Conservation (phyloP, 2,797 vertebrate species). For the Gobionotothen gibberifrons region DNA sequence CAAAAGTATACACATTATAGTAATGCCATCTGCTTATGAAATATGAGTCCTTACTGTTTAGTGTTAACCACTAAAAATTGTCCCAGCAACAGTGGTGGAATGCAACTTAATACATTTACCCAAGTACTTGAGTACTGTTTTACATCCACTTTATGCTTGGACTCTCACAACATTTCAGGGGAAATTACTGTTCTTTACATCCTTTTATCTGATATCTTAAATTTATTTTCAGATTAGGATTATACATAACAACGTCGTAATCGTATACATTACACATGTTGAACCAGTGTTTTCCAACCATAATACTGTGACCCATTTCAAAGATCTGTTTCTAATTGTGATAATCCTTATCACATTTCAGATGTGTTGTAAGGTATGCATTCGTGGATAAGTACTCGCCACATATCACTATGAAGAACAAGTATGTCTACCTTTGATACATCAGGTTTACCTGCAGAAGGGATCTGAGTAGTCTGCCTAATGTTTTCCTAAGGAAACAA, state of each 20-base stretch:
- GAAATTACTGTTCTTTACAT: background rate
- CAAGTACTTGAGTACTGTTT: background rate
- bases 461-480: background rate
- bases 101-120: background rate
- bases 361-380: background rate
- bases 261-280: background rate
- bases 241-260: background rate
- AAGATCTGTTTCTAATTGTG: background rate
- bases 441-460: background rate
- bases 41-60: background rate
- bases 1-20: background rate
- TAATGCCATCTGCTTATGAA: background rate
- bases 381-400: no score
- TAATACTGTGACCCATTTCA: background rate
- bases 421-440: no score
- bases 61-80: background rate
- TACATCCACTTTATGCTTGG: no score
- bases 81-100: background rate
- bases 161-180: background rate
- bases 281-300: background rate
- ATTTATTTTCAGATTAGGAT: background rate
- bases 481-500: constrained; percentile 1
- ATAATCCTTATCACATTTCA: background rate
- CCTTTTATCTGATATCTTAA: background rate
- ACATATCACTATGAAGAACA: no score